These are phyloP conservation scores for Misgurnus mizolepis DNA, from an alignment of 2,113 vertebrate species.

Conservation along the genomic window DNA sequence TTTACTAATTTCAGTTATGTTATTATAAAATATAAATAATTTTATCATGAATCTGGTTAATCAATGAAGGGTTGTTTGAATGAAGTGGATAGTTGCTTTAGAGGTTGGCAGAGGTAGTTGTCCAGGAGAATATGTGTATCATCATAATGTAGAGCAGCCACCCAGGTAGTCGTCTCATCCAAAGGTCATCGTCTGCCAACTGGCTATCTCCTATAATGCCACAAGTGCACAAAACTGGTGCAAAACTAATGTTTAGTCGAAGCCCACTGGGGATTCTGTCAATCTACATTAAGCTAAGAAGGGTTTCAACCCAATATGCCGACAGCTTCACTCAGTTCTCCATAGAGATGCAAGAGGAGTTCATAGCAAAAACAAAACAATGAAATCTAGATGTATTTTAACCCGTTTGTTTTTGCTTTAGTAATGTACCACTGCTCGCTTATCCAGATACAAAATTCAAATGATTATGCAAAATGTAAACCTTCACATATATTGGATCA, in stretches of 20 bases:
- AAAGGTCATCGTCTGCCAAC: constrained; percentile 31
- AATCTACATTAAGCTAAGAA: background rate
- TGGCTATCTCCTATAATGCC: constrained; percentile 26
- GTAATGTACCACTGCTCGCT: too few species aligned
- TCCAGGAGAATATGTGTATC: background rate
- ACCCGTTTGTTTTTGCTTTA: too few species aligned
- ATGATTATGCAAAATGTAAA: too few species aligned
- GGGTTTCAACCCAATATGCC: background rate
- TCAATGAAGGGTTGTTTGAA: too few species aligned
- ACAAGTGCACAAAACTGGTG: constrained; percentile 11
- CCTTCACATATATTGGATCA: too few species aligned
- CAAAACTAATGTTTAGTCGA: background rate
- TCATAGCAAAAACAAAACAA: too few species aligned
- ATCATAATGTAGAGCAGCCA: background rate
- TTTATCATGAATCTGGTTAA: too few species aligned
- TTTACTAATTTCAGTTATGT: too few species aligned
- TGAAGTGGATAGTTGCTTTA: background rate
- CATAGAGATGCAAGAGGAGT: background rate
- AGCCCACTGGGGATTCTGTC: background rate
- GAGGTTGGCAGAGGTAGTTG: background rate
- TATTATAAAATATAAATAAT: too few species aligned
- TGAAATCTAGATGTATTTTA: too few species aligned
- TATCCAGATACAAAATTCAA: too few species aligned
- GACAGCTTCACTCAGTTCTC: constrained; percentile 1
- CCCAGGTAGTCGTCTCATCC: constrained; percentile 17